Conservation (phyloP, 1,140 invertebrate species). For the Rhizoglyphus robini region DNA sequence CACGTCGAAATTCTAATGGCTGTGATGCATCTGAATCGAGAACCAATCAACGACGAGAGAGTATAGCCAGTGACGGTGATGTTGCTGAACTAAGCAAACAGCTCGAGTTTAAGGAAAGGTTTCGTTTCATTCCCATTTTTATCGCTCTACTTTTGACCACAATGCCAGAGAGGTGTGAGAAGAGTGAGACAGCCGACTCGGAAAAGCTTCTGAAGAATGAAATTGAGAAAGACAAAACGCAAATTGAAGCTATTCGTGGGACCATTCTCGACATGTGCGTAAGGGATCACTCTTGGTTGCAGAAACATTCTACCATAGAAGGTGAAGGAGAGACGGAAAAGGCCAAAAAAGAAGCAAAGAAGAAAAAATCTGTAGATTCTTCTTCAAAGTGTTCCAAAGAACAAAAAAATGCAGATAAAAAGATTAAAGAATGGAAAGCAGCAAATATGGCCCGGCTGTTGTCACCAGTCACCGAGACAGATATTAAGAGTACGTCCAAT, state of each 20-base stretch:
- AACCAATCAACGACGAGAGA: too few species aligned
- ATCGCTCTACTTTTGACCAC: not conserved
- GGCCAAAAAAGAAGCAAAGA: not conserved
- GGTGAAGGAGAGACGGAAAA: not conserved
- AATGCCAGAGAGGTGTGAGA: too few species aligned
- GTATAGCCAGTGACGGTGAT: too few species aligned
- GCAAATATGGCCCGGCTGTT: too few species aligned
- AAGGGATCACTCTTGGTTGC: not conserved
- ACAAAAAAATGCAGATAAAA: too few species aligned
- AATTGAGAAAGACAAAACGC: not conserved
- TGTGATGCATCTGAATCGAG: too few species aligned
- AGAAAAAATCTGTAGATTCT: not conserved
- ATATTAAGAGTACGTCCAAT: not conserved
- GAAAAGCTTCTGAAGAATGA: not conserved
- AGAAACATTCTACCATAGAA: not conserved
- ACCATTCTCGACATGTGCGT: not conserved
- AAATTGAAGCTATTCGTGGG: not conserved
- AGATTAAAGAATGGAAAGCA: too few species aligned
- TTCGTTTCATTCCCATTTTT: slow-evolving; percentile 11
- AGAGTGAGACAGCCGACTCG: too few species aligned
- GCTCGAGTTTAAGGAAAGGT: not conserved
- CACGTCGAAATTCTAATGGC: too few species aligned
- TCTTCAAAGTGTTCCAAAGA: not conserved
- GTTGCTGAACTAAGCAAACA: not conserved
- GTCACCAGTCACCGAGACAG: not conserved